Evolutionary conservation across 2,113 vertebrate species (phyloP).

Genomic region (Erinaceus europaeus): DNA sequence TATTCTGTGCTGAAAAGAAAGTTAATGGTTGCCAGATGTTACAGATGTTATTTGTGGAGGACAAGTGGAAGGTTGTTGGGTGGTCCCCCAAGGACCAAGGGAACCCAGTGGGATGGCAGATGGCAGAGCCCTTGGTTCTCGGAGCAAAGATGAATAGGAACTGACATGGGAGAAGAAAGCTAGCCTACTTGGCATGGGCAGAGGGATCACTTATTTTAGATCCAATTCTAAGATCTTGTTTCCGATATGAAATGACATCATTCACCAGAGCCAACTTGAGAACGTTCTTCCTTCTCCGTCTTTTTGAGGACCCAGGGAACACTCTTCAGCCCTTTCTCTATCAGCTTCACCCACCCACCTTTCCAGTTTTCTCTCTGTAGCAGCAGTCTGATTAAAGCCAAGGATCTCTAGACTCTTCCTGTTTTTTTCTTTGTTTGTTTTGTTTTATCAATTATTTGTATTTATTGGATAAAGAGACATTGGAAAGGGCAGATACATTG

Average conservation of each 20-base stretch:
- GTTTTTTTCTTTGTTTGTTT: no score
- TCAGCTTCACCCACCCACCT: neutral
- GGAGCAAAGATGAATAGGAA: neutral
- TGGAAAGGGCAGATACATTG: no score
- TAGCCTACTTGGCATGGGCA: no score
- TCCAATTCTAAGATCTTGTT: neutral
- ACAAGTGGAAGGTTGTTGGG: neutral
- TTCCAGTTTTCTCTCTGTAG: slow-evolving; percentile 32
- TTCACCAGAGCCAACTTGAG: neutral
- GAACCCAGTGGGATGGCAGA: neutral
- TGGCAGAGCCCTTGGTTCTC: neutral
- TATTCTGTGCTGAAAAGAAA: neutral
- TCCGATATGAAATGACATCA: neutral
- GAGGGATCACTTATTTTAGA: neutral
- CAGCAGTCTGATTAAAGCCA: neutral
- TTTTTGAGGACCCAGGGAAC: neutral
- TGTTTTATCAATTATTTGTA: no score
- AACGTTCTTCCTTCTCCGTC: neutral
- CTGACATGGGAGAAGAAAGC: neutral
- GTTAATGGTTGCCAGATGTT: neutral
- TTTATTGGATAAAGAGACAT: neutral
- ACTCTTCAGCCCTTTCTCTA: neutral
- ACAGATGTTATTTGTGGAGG: neutral
- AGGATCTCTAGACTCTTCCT: neutral
- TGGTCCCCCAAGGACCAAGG: neutral